A percentile compares a stretch with the other conserved stretches of the same genome.
These are phyloP conservation scores for Anguilla obscura DNA, from an alignment of 2,797 vertebrate species.

Conservation along the genomic window DNA sequence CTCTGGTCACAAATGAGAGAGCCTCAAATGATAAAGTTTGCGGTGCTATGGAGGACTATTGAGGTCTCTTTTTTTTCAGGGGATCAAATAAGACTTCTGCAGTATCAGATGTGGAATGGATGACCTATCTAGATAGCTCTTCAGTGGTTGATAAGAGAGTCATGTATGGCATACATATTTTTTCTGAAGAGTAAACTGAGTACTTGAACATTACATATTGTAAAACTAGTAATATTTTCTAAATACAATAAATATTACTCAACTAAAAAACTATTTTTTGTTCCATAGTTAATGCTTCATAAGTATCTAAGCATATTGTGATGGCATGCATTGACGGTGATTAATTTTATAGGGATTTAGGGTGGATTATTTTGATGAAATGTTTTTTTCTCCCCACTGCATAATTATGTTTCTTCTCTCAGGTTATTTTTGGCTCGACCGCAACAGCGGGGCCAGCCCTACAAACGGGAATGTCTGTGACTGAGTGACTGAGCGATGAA, in stretches of 20 bases:
- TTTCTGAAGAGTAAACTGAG: not conserved
- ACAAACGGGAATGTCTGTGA: too few species aligned
- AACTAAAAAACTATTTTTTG: not conserved
- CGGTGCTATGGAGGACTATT: not conserved
- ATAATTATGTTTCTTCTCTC: not conserved
- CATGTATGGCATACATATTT: not conserved
- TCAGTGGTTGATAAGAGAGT: not conserved
- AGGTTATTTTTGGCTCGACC: not conserved
- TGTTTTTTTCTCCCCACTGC: not conserved
- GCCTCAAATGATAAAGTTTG: not conserved
- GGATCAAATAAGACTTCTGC: not conserved
- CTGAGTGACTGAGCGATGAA: too few species aligned
- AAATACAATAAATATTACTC: not conserved
- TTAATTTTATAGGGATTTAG: not conserved
- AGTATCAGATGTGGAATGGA: not conserved
- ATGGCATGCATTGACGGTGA: not conserved
- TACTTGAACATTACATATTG: not conserved
- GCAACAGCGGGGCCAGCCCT: too few species aligned
- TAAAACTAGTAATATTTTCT: not conserved
- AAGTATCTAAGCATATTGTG: not conserved
- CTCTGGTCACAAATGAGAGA: not conserved
- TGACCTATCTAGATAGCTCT: not conserved
- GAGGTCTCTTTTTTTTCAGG: not conserved
- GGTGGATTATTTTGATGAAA: not conserved
- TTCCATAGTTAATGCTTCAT: not conserved